Evolutionary conservation across 2,797 vertebrate species (phyloP), one percentile per base, ranked within the genome.

Genomic region (Notolabrus celidotus): DNA sequence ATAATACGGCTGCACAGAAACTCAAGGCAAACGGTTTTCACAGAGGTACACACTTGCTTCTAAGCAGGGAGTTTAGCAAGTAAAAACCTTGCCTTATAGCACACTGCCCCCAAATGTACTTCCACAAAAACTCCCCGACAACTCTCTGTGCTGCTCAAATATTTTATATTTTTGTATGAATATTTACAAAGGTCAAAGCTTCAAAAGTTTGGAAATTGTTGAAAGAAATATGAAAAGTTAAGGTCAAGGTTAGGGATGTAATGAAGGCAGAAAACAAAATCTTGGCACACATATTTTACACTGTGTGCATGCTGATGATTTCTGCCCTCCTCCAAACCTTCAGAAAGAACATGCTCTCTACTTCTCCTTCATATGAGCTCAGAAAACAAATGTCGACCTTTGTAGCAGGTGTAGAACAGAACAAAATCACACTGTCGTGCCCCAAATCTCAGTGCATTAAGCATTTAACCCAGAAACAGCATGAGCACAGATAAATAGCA

Each of bases 161-260:
- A 46, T 60, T 77, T 77, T 27, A 29, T 84, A 83, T 79, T 73
- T 61, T 80, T 77, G 12, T 80, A 78, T 87, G 81, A 83, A 91
- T 85, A 84, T 90, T 88, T 79, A 88, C 79, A 88, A 89, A 90
- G 88, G 81, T 89, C 85, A 84, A 51, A 58, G 65, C 62, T 83
- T 86, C 60, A 79, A 66, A 88, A 85, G 70, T 85, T 87, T 83
- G 55, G 43, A 76, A 77, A 81, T 67, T 72, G 67, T 79, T 80
- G 43, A 81, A 83, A 87, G 73, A 80, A 73, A 79, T 82, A 38
- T 71, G 43, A 75, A 71, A 66, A 60, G 55, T 63, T 76, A 66
- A 83, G 79, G 80, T 82, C 86, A 88, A 76, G 71, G 77, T 86
- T 64, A 61, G 43, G 10, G 64, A 53, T 72, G 50, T 67, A 82